These are phyloP conservation scores for Rhincodon typus DNA, from an alignment of 2,797 vertebrate species.

Conservation along the genomic window DNA sequence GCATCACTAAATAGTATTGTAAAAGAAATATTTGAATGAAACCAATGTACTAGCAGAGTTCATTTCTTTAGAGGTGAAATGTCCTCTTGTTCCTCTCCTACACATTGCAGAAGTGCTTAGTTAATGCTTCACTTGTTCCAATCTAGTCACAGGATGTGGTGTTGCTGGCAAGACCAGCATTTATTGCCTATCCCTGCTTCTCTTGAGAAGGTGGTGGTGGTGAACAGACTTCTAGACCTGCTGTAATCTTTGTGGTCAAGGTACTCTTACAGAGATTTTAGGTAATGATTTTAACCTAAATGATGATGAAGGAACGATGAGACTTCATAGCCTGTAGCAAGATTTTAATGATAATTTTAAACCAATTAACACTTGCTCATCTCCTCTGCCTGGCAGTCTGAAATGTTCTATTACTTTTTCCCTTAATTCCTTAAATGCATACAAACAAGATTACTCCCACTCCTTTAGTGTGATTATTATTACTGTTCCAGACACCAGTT, in stretches of 20 bases:
- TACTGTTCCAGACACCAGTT: background rate
- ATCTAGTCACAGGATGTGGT: background rate
- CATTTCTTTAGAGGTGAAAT: background rate
- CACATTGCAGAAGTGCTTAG: background rate
- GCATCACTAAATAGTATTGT: background rate
- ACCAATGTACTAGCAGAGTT: background rate
- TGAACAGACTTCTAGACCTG: background rate
- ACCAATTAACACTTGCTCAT: background rate
- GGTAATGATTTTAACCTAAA: background rate
- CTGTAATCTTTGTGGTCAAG: background rate
- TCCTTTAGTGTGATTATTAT: background rate
- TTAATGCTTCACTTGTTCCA: background rate
- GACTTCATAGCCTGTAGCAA: background rate
- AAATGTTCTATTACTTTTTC: background rate
- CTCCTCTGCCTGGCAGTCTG: background rate
- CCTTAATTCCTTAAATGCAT: background rate
- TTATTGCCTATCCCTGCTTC: background rate
- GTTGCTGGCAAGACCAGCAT: background rate
- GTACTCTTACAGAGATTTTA: background rate
- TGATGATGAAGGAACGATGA: background rate
- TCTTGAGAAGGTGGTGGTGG: background rate
- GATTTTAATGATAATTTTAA: background rate
- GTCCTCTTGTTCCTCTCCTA: background rate
- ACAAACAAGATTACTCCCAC: background rate
- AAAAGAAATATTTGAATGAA: background rate